These are phyloP conservation scores for Forpus xanthops DNA, from an alignment of 2,797 vertebrate genomes.

Conservation along the genomic window DNA sequence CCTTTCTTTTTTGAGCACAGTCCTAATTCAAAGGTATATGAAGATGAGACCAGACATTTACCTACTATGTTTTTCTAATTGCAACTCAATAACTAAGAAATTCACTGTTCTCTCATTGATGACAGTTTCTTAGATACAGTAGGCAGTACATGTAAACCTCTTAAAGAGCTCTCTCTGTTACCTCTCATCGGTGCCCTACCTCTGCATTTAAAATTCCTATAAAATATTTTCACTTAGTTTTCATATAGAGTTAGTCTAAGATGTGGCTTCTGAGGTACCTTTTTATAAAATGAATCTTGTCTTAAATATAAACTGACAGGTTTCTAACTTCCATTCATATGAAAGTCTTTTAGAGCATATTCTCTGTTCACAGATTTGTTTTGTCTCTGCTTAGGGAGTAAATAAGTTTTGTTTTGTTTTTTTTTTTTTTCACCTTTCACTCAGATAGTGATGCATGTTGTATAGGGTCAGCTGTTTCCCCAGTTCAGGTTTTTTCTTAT, in stretches of 20 bases:
- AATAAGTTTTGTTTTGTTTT: neutral
- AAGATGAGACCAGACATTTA: neutral
- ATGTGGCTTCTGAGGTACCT: neutral
- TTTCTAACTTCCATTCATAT: neutral
- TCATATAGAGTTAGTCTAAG: neutral
- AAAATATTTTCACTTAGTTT: neutral
- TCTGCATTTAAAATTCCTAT: neutral
- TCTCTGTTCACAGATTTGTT: neutral
- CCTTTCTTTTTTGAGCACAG: neutral
- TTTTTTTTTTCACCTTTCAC: neutral
- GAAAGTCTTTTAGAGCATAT: neutral
- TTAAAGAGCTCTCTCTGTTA: neutral
- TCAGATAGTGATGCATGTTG: neutral
- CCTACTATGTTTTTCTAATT: neutral
- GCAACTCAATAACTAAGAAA: neutral
- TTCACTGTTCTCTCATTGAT: accelerated
- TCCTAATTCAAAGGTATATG: neutral
- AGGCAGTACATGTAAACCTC: neutral
- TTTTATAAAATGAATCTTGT: neutral
- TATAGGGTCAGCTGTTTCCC: neutral
- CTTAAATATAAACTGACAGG: neutral
- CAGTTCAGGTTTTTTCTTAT: neutral
- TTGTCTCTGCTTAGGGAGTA: neutral
- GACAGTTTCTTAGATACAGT: neutral
- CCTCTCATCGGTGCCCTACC: neutral